These are phyloP conservation scores for Edolisoma coerulescens DNA, from an alignment of 2,113 vertebrate species.

Conservation along the genomic window DNA sequence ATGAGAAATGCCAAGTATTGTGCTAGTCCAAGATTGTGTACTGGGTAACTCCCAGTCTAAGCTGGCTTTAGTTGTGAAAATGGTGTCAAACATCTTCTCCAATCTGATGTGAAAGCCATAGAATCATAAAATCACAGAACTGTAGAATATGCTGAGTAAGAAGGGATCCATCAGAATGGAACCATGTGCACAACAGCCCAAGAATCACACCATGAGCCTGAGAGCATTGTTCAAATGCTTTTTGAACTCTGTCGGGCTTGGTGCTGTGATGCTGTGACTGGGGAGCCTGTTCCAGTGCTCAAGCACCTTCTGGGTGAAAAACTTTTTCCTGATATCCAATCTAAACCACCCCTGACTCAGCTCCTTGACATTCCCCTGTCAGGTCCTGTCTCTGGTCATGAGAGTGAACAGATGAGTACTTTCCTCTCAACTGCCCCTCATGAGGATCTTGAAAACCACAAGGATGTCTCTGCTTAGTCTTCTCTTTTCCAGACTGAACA, in stretches of 20 bases:
- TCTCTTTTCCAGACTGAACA: not conserved
- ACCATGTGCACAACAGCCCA: fast-evolving
- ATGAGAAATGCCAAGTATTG: not conserved
- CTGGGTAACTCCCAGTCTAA: not conserved
- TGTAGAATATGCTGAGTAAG: not conserved
- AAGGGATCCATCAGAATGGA: not conserved
- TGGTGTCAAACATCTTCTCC: not conserved
- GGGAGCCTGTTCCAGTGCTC: not conserved
- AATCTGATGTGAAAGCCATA: not conserved
- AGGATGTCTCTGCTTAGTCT: not conserved
- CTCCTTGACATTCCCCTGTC: not conserved
- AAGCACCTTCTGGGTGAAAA: not conserved
- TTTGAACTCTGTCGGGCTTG: not conserved
- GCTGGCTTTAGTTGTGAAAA: not conserved
- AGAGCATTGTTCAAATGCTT: not conserved
- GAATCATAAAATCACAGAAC: not conserved
- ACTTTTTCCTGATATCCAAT: not conserved
- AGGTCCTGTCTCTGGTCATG: not conserved
- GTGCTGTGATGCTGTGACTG: too few relatives aligned
- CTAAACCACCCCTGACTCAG: not conserved
- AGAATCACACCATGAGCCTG: not conserved
- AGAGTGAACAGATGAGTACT: not conserved
- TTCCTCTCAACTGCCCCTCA: not conserved
- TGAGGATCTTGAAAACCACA: not conserved
- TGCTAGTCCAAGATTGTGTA: not conserved